Evolutionary conservation across 2,113 vertebrate genomes (phyloP), one percentile per base, ranked within the genome.

Genomic region (Alligator mississippiensis): DNA sequence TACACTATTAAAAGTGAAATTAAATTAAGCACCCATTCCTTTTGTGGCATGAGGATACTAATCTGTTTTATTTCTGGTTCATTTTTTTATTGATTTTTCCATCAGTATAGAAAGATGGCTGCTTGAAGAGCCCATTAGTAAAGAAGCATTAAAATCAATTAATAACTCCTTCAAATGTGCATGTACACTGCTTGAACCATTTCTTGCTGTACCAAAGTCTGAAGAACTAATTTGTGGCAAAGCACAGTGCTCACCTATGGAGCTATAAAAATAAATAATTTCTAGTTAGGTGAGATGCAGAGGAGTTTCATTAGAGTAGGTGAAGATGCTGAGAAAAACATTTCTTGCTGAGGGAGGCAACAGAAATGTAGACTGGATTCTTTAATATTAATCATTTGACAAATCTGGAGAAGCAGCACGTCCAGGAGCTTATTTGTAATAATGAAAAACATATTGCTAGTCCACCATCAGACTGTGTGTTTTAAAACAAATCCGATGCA

Each of bases 121-220:
- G 79, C 68, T 90, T 82, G 84, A 94, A 96, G 82, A 93, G 28
- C 34, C 92, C 54, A 25, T 93, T 68, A 90, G 57, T 92, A 96
- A 96, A 85, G 62, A 93, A 95, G 38, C 93, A 84, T 95, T 91
- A 86, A 86, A 92, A 94, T 95, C 87, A 95, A 93, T 93, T 96
- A 96, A 94, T 95, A 92, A 85, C 2, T 7, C 62, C 80, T 75
- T 66, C 86, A 93, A 84, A 91, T 92, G 38, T 89, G 63, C 28
- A 81, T 9, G 75, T 74, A 81, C 16, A 55, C 16, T 86, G 25
- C 60, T 90, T 74, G 63, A 86, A 64, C 60, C 25, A 76, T 93
- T 93, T 75, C 72, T 92, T 25, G 93, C 63, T 72, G n/a, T 75
- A 27, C 25, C 58, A 59, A 88, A 60, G 15, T 90, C 62, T 34